Conservation (phyloP, 2,797 vertebrate genomes). For the Nyctalus aviator region DNA sequence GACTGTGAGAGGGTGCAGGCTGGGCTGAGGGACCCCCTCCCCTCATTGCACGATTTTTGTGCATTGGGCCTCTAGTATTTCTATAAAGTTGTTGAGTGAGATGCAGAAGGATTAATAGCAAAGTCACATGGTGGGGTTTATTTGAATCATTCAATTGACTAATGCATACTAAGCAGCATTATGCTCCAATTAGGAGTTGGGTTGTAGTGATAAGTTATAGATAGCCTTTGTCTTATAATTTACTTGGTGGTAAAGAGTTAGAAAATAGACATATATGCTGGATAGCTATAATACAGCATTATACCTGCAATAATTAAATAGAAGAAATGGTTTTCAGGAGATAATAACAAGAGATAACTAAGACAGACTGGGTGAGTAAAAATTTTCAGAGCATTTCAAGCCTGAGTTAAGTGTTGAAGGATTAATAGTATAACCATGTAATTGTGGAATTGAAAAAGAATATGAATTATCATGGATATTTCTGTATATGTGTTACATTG, state of each 20-base stretch:
- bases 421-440: background rate
- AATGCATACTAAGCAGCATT: background rate
- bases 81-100: conserved; percentile 39
- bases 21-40: no score
- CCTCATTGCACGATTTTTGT: no score
- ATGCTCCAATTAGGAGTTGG: background rate
- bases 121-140: background rate
- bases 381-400: background rate
- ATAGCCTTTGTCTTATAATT: background rate
- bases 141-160: conserved; percentile 21
- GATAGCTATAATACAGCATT: background rate
- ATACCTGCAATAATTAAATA: background rate
- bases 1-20: no score
- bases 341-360: background rate
- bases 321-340: background rate
- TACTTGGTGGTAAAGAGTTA: background rate
- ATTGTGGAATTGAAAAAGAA: background rate
- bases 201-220: conserved; percentile 13
- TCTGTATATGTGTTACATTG: background rate
- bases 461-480: background rate
- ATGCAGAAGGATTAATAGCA: background rate
- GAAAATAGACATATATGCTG: background rate
- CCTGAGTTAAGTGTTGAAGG: background rate
- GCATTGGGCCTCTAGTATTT: background rate
- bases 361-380: background rate